These are phyloP conservation scores for Lates calcarifer DNA, from an alignment of 2,113 vertebrate genomes.

Conservation along the genomic window DNA sequence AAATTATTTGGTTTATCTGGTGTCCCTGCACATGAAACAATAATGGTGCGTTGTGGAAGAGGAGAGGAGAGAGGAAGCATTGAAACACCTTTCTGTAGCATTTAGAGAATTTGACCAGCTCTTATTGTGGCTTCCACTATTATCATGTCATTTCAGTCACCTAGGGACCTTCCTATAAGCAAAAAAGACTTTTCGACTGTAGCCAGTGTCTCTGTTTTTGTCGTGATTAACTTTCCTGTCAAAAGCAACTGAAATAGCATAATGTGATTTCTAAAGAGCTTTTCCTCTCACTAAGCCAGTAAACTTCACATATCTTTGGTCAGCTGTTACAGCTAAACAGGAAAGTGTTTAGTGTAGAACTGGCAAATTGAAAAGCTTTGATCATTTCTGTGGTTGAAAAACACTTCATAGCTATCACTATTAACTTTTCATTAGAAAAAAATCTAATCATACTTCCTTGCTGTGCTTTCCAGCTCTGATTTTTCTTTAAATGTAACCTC, in stretches of 20 bases:
- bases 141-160: too few relatives aligned
- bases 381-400: neutral
- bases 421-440: neutral
- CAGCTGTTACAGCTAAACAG: neutral
- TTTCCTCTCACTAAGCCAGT: neutral
- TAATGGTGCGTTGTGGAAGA: too few relatives aligned
- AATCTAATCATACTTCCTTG: neutral
- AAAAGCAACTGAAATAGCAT: neutral
- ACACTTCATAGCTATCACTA: neutral
- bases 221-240: neutral
- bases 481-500: slow-evolving; percentile 5
- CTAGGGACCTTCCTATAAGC: too few relatives aligned
- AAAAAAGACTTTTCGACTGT: too few relatives aligned
- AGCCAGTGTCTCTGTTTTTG: neutral
- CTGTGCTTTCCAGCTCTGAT: slow-evolving; percentile 4
- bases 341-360: neutral
- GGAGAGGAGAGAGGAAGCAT: too few relatives aligned
- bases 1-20: too few relatives aligned
- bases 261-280: neutral
- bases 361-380: slow-evolving; percentile 16
- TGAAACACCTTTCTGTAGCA: too few relatives aligned
- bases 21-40: too few relatives aligned
- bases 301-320: neutral
- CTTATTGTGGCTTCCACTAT: too few relatives aligned
- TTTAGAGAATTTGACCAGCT: too few relatives aligned